Evolutionary conservation across 2,113 vertebrate genomes (phyloP).

Genomic region (Pleuronectes platessa): DNA sequence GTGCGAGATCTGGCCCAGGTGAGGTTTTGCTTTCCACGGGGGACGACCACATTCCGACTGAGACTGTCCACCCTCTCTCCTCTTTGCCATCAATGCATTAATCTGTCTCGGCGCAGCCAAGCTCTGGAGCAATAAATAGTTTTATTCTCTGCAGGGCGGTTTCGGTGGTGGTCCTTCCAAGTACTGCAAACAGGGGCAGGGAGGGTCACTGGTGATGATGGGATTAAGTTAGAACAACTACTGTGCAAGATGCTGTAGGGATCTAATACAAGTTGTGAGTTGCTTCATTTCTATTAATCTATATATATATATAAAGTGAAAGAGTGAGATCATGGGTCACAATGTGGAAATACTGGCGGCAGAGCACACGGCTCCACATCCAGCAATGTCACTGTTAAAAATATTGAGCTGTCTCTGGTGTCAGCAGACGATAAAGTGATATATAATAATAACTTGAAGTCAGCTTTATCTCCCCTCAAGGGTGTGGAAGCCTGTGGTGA

Average conservation of each 20-base stretch:
- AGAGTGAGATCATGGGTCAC: background rate
- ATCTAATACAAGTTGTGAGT: background rate
- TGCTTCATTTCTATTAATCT: background rate
- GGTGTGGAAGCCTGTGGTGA: background rate
- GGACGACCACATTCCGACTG: constrained; percentile 67
- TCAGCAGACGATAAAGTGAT: background rate
- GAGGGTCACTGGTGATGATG: background rate
- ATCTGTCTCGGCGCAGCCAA: constrained; percentile 11
- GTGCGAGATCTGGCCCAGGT: constrained; percentile 65
- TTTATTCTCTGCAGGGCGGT: background rate
- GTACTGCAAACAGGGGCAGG: background rate
- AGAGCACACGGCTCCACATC: background rate
- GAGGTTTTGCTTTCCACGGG: constrained; percentile 68
- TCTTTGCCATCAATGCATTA: constrained; percentile 23
- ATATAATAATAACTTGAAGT: background rate
- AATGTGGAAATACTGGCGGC: background rate
- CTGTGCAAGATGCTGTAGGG: background rate
- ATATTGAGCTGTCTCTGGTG: background rate
- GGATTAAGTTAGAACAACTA: background rate
- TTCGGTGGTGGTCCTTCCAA: background rate
- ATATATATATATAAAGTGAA: background rate
- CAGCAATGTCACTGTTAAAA: background rate
- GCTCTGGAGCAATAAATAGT: constrained; percentile 2
- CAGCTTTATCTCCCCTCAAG: constrained; percentile 4
- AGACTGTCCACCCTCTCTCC: background rate